Base-by-base conservation (phyloP, 2,113 vertebrate species). In the Pelmatolapia mariae region DNA sequence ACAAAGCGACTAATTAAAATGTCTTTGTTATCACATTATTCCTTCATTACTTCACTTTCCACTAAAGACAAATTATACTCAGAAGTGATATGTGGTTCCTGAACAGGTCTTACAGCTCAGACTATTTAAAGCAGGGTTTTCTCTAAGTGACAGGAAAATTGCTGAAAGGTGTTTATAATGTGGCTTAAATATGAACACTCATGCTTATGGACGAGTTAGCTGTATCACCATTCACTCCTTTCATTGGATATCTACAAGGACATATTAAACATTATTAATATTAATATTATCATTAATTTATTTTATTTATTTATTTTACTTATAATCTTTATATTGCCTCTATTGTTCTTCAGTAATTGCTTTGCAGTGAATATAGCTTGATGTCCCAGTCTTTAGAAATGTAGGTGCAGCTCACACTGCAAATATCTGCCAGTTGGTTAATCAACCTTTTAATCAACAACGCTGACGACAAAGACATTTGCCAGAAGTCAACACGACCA, bases 391-490 rank as follows among this genome's bases (percentile, higher is more conserved):
- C 52, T 47, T 16, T 10, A 54, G 52, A 40, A 76, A 82, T 16
- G 33, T 36, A 63, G 50, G n/a, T 7, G 45, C 84, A 68, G 80
- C 24, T 76, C 63, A 73, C 66, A 38, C 18, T 10, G 18, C 12
- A 56, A 18, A 15, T 15, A 19, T 61, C 85, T 52, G 36, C 50
- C 22, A 50, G 26, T 8, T 53, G 76, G 53, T 68, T 80, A 71
- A 83, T 87, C 59, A 73, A 82, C 73, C 61, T 63, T 90, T 81
- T 68, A 83, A 73, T 78, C 86, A 57, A 53, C 43, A 82, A 57
- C 80, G 52, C 31, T 19, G 8, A 29, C 19, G 52, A 11, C 19
- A 36, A 68, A 89, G 47, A 24, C 61, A 18, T 59, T 89, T 13
- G 10, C 47, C 84, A 57, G 19, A 54, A 87, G 81, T 85, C 90